A percentile compares a stretch with the other conserved stretches of the same genome.
Evolutionary conservation across 2,113 vertebrate species (phyloP).

Genomic region (Lanius collurio): DNA sequence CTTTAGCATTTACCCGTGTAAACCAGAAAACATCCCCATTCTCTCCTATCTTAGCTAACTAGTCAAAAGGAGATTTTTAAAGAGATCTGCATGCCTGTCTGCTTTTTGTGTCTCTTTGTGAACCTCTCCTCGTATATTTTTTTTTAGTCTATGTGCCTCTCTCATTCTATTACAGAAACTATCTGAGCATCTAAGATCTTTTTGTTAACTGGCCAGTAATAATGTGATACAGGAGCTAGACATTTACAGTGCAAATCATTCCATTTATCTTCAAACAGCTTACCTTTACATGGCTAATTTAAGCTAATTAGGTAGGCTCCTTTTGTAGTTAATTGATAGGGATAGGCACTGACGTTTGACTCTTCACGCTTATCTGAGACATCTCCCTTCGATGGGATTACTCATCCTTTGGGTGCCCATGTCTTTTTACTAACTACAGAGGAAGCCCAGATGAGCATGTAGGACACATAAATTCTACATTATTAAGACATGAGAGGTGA

Average conservation of each 20-base stretch:
- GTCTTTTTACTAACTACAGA: not conserved
- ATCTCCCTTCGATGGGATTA: not conserved
- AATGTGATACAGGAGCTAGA: slow-evolving; percentile 17
- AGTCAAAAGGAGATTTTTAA: not conserved
- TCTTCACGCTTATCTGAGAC: not conserved
- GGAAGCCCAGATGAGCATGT: not conserved
- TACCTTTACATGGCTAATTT: slow-evolving; percentile 47
- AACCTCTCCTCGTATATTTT: not conserved
- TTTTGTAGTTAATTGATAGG: slow-evolving; percentile 51
- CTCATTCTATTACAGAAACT: not conserved
- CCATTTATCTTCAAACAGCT: slow-evolving; percentile 49
- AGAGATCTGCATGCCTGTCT: not conserved
- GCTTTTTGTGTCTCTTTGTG: not conserved
- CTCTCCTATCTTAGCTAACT: not conserved
- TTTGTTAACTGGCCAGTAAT: slow-evolving; percentile 30
- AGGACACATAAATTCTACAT: not conserved
- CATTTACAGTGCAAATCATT: slow-evolving; percentile 25
- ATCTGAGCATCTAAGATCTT: not conserved
- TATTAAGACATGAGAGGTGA: not conserved
- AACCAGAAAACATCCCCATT: not conserved
- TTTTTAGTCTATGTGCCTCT: not conserved
- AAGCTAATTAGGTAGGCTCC: slow-evolving; percentile 35
- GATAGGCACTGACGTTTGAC: not conserved
- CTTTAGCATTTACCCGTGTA: not conserved
- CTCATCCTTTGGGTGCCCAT: not conserved